Evolutionary conservation across 1,140 invertebrate genomes (phyloP), one percentile per base, ranked within the genome.

Genomic region (Apis cerana): DNA sequence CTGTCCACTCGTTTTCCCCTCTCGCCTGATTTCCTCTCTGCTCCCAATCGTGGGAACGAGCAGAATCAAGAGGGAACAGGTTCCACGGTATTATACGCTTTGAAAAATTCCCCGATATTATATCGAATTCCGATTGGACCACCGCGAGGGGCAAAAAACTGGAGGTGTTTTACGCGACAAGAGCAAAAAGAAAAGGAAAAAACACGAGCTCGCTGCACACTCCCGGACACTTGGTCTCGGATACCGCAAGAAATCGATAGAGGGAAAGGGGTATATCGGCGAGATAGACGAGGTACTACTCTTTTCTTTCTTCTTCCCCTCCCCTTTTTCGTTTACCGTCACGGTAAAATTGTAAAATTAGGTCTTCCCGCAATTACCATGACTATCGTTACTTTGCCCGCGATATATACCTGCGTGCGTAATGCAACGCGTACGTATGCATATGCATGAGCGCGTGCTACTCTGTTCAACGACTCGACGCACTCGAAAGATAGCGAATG

Each of bases 331-430:
- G 33, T 43, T 69, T 61, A 43, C 56, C 11, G n/a, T 17, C 43
- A n/a, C 11, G 19, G 12, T 19, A 17, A 59, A 70, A 23, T 62
- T 15, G 77, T n/a, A 52, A 54, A 80, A 33, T 62, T 43, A 43
- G 23, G 58, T 61, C 65, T 52, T 80, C 19, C 68, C 58, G 11
- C 19, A 13, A 62, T 80, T 80, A 72, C 48, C 48, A 52, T 62
- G 12, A 54, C 58, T 72, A 80, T 72, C 56, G 68, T 43, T 17
- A 17, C 43, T n/a, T 27, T 33, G 48, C 21, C n/a, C 2, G 23
- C 27, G 58, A 80, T 52, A 33, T 52, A 33, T 50, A 23, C 7
- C 61, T 62, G 23, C 13, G 13, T 27, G 1, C 23, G 23, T 64
- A 33, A 33, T 43, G 33, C 33, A 43, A 43, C 33, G n/a, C 27